These are phyloP conservation scores for Heliconius himera DNA, from an alignment of 1,140 invertebrate species.

Conservation along the genomic window DNA sequence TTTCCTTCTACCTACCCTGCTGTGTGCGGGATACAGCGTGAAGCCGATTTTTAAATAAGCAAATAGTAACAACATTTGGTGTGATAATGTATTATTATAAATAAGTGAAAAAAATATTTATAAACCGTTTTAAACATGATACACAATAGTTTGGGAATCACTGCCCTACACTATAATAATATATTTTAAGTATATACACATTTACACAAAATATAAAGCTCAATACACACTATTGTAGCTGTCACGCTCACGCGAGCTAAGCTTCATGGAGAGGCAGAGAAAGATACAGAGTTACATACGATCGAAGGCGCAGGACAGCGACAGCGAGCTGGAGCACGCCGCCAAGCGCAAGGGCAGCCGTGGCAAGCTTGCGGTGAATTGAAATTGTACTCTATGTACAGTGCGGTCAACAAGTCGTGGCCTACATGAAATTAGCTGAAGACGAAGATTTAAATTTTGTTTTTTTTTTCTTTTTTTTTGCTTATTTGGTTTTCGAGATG, in stretches of 20 bases:
- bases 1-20: too few species aligned
- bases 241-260: constrained; percentile 70
- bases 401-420: too few species aligned
- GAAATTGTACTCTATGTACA: constrained; percentile 19
- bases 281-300: constrained; percentile 76
- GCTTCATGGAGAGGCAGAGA: constrained; percentile 75
- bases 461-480: not conserved
- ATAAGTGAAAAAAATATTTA: too few species aligned
- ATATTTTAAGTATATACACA: not conserved
- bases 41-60: too few species aligned
- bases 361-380: constrained; percentile 80
- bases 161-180: too few species aligned
- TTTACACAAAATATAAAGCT: constrained; percentile 18
- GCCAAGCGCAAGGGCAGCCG: constrained; percentile 80
- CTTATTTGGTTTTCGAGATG: not conserved
- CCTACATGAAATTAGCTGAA: too few species aligned
- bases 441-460: too few species aligned
- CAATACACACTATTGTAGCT: constrained; percentile 58
- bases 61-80: too few species aligned
- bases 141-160: too few species aligned
- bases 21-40: too few species aligned
- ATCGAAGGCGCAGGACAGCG: constrained; percentile 78
- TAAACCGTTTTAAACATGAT: too few species aligned
- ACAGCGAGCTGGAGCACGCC: constrained; percentile 83
- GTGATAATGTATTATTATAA: too few species aligned